Conservation (phyloP, 1,140 invertebrate species). For the Dryas iulia region DNA sequence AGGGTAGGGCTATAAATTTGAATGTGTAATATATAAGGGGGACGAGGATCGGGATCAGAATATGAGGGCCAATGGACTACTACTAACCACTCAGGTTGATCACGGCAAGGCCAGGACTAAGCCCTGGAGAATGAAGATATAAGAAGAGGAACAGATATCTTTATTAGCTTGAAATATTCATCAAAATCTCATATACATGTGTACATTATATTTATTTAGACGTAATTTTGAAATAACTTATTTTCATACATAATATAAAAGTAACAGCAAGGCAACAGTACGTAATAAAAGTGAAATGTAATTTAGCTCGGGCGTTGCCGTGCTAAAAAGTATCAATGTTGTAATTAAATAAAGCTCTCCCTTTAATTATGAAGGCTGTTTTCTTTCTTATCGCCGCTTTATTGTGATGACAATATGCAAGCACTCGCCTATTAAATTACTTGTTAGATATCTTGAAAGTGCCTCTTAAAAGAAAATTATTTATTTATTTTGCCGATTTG, state of each 20-base stretch:
- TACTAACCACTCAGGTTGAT: too few species aligned
- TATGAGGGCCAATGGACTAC: too few species aligned
- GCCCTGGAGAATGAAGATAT: too few species aligned
- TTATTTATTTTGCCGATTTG: slow-evolving; percentile 15
- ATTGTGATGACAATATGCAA: slow-evolving; percentile 71
- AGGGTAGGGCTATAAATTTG: too few species aligned
- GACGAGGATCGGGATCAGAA: too few species aligned
- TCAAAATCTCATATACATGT: too few species aligned
- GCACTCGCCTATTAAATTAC: slow-evolving; percentile 67
- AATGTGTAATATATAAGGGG: too few species aligned
- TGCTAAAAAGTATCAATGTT: slow-evolving; percentile 35
- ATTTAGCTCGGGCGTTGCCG: slow-evolving; percentile 4
- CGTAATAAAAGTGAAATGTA: background rate
- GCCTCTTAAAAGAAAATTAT: slow-evolving; percentile 21
- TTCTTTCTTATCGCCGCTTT: slow-evolving; percentile 69
- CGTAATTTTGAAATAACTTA: too few species aligned
- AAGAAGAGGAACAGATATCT: too few species aligned
- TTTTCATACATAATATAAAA: background rate
- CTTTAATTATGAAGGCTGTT: slow-evolving; percentile 67
- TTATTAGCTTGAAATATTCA: too few species aligned
- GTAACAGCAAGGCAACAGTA: background rate
- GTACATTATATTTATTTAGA: too few species aligned
- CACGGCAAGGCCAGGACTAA: too few species aligned
- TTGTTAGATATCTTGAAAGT: slow-evolving; percentile 41
- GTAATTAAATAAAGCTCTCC: slow-evolving; percentile 55